These are phyloP conservation scores for Drosophila flavopinicola DNA, from an alignment of 2,888 invertebrate species.

Conservation along the genomic window DNA sequence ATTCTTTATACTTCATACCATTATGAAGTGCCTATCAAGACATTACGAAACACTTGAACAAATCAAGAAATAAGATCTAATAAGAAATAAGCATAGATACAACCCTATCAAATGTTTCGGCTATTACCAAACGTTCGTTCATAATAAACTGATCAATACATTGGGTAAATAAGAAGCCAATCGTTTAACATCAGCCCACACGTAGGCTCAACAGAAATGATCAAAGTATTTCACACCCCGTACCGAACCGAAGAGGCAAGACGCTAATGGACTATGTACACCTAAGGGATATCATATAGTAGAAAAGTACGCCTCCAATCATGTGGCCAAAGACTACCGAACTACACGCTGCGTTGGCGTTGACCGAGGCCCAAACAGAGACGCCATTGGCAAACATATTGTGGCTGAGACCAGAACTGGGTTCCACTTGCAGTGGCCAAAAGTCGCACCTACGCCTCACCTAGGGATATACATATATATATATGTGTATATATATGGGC, in stretches of 20 bases:
- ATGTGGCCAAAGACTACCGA: conserved; percentile 33
- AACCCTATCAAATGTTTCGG: conserved; percentile 1
- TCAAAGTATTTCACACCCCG: conserved; percentile 73
- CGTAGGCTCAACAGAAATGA: conserved; percentile 40
- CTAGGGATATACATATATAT: conserved; percentile 8
- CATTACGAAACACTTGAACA: no score
- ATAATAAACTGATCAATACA: conserved; percentile 34
- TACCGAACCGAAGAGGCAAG: conserved; percentile 54
- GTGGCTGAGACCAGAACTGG: conserved; percentile 6
- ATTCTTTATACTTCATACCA: no score
- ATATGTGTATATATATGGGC: conserved; percentile 3
- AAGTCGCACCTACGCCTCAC: conserved; percentile 59
- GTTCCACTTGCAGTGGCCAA: conserved; percentile 30
- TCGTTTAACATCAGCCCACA: conserved; percentile 47
- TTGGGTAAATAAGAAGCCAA: conserved; percentile 32
- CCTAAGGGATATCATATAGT: conserved; percentile 5
- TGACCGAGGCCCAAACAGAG: conserved; percentile 16
- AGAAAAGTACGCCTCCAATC: conserved; percentile 54
- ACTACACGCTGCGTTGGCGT: conserved; percentile 52
- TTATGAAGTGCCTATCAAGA: no score
- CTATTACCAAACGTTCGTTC: conserved; percentile 11
- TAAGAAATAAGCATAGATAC: not conserved
- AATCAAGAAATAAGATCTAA: not conserved
- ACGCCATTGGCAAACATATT: conserved; percentile 65
- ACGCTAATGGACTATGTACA: conserved; percentile 50